Evolutionary conservation across 2,888 invertebrate genomes (phyloP), one percentile per base, ranked within the genome.

Genomic region (Ormyrus labotus): DNA sequence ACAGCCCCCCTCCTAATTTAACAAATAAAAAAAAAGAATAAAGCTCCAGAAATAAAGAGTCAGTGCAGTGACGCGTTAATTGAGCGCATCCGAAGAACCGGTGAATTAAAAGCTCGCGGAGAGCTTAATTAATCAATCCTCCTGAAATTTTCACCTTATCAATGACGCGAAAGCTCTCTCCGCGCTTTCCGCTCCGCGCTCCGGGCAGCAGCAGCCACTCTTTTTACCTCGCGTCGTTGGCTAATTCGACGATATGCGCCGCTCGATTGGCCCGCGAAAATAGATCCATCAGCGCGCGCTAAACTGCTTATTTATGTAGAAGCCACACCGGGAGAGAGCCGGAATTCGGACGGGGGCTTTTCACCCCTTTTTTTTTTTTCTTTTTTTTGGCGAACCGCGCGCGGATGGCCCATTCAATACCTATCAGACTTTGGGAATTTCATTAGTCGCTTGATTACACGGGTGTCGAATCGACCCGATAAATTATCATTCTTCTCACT

Each of bases 131-230:
- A 68, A 53, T 61, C 75, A 68, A 68, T n/a, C 68, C 34, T 45
- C 13, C 61, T 61, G 53, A 68, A 75, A 60, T 60, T 61, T 75
- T 68, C 47, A 61, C 34, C 53, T 64, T n/a, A n/a, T 60, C 19
- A 60, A 70, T 58, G 10, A 47, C n/a, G 11, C 34, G 34, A 34
- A 34, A 34, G 34, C 34, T 34, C 34, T 4, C 34, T 4, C 34
- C 34, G 34, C 34, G 34, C 34, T 34, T 34, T 34, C 34, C 3
- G 34, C 4, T 4, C 4, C 34, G 13, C 34, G 34, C 53, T 53
- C 53, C n/a, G 19, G 45, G 45, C 5, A 0, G 48, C 50, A 45
- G 19, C 63, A 51, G 13, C 13, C 13, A 13, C 13, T 13, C 67
- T 68, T 55, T 68, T 68, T 68, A 45, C 34, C 11, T 10, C 45